Evolutionary conservation across 2,797 vertebrate genomes (phyloP).

Genomic region (Lepilemur ruficaudatus): DNA sequence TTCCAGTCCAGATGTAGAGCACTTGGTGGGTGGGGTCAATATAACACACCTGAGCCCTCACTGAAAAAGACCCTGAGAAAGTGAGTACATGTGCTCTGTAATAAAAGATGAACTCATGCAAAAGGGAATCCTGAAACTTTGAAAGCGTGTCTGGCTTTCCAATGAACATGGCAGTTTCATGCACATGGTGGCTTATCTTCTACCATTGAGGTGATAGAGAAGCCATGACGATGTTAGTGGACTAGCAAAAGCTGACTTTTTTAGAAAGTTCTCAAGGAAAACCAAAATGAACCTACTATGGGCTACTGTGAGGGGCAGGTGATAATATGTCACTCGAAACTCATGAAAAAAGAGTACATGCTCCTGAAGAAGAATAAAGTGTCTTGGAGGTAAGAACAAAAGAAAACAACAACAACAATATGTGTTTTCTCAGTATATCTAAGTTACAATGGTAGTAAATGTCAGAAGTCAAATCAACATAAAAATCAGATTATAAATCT

Average conservation of each 20-base stretch:
- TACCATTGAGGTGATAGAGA: background rate
- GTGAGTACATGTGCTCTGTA: rapidly evolving
- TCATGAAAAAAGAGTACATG: background rate
- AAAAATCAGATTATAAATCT: background rate
- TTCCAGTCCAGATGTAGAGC: background rate
- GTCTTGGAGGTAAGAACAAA: background rate
- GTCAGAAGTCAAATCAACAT: background rate
- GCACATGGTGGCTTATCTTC: background rate
- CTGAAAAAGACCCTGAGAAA: background rate
- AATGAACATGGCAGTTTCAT: background rate
- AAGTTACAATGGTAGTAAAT: background rate
- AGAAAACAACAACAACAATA: background rate
- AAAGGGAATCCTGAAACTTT: background rate
- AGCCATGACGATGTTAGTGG: background rate
- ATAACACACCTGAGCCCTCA: background rate
- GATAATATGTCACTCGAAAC: background rate
- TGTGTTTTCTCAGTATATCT: background rate
- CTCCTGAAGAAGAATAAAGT: background rate
- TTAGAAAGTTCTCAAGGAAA: background rate
- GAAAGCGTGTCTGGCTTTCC: background rate
- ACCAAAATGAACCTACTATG: background rate
- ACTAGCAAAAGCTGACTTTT: background rate
- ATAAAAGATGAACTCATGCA: background rate
- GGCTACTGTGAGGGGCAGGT: background rate
- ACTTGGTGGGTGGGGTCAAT: background rate